phyloP scores from a whole-genome alignment of 2,113 vertebrate genomes.

The Zootoca vivipara region DNA sequence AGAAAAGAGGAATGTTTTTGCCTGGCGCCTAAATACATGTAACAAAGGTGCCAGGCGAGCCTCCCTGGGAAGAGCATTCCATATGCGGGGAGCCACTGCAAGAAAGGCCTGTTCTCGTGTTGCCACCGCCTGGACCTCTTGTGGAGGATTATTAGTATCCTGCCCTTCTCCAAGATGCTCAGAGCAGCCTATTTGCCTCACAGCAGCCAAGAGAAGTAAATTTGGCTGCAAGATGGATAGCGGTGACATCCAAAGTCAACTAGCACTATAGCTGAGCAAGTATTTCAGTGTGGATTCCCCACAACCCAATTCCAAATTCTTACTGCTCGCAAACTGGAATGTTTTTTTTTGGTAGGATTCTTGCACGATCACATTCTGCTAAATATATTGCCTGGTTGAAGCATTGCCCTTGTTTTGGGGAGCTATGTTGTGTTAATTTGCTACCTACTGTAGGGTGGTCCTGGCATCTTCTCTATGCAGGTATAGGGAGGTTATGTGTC shows the following conservation, averaged over 20 bases:
- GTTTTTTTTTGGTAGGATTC: not conserved
- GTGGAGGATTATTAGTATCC: not conserved
- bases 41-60: no score
- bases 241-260: no score
- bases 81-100: no score
- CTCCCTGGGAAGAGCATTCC: no score
- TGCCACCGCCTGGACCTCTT: not conserved
- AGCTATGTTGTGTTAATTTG: not conserved
- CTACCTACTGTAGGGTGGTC: not conserved
- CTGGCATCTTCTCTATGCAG: not conserved
- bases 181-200: not conserved
- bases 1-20: no score
- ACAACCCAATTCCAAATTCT: no score
- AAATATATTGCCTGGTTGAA: not conserved
- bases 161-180: not conserved
- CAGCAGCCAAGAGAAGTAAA: not conserved
- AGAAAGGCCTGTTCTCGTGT: no score
- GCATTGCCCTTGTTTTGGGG: slow-evolving; percentile 41
- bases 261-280: not conserved
- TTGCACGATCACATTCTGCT: not conserved
- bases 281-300: not conserved
- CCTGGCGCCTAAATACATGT: no score
- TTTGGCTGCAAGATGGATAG: not conserved
- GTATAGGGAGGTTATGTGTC: not conserved
- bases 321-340: not conserved